Conservation (phyloP, 1,140 invertebrate genomes). For the Bombyx mandarina region DNA sequence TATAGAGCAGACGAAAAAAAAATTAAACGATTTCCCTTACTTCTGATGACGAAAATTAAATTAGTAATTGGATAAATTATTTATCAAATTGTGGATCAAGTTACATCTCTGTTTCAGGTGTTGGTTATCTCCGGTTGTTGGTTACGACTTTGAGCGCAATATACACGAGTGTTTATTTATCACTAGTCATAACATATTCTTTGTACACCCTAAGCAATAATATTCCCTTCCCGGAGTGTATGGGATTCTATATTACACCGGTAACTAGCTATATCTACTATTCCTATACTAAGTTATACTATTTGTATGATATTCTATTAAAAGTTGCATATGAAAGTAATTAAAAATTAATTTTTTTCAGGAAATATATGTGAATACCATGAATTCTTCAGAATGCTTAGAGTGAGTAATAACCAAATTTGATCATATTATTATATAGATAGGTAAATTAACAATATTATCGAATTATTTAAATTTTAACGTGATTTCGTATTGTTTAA, state of each 20-base stretch:
- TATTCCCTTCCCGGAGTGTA: constrained; percentile 68
- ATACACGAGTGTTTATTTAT: constrained; percentile 71
- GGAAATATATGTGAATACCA: background rate
- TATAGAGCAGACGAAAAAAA: background rate
- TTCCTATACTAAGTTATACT: background rate
- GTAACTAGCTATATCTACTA: constrained; percentile 30
- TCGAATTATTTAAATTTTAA: background rate
- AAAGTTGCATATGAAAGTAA: background rate
- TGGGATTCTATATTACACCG: constrained; percentile 27
- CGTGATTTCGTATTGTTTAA: background rate
- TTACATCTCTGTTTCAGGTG: constrained; percentile 59
- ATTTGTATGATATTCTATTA: background rate
- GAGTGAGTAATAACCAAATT: constrained; percentile 1
- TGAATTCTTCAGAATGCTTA: constrained; percentile 6
- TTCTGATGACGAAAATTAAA: background rate
- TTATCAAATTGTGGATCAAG: too few species aligned
- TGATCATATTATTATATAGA: background rate
- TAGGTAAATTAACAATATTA: background rate
- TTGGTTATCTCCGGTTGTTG: constrained; percentile 72
- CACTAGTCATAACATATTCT: constrained; percentile 66
- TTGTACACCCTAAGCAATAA: constrained; percentile 69
- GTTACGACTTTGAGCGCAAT: constrained; percentile 62
- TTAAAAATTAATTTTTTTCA: background rate
- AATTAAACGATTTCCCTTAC: background rate
- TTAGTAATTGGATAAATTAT: too few species aligned